phyloP scores from a whole-genome alignment of 37 sponge, comb jelly and placozoan species.

The Halichondria panicea region DNA sequence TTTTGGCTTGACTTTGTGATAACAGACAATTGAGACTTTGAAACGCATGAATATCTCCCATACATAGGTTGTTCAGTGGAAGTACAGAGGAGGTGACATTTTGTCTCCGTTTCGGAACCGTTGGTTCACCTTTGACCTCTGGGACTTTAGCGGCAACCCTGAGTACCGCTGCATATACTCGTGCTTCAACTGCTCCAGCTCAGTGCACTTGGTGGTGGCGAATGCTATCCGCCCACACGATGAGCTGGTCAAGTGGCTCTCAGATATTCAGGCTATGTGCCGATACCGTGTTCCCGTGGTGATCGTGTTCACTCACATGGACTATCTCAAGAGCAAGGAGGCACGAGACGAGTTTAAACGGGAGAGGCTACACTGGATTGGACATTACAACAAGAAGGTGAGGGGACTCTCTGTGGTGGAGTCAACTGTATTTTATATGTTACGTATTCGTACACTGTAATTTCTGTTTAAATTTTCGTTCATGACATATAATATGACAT shows the following conservation, averaged over 20 bases:
- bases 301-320: constrained; percentile 70
- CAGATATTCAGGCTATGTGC: constrained; percentile 50
- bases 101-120: constrained; percentile 32
- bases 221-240: background rate
- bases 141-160: constrained; percentile 64
- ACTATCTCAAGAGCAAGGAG: constrained; percentile 24
- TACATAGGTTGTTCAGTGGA: constrained; percentile 56
- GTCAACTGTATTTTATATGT: background rate
- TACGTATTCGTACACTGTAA: too few relatives aligned
- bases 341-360: constrained; percentile 32
- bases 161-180: constrained; percentile 38
- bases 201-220: constrained; percentile 58
- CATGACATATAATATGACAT: too few relatives aligned
- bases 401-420: background rate
- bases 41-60: too few relatives aligned
- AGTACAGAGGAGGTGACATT: constrained; percentile 20
- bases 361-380: constrained; percentile 4
- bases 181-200: constrained; percentile 44
- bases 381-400: constrained; percentile 7
- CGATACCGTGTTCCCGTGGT: constrained; percentile 38
- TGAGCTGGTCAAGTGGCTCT: constrained; percentile 37
- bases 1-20: too few relatives aligned
- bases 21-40: too few relatives aligned
- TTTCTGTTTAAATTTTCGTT: too few relatives aligned
- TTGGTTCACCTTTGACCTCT: constrained; percentile 47